Base-by-base conservation (phyloP, 2,797 vertebrate genomes). In the Schizopygopsis pylzovi region DNA sequence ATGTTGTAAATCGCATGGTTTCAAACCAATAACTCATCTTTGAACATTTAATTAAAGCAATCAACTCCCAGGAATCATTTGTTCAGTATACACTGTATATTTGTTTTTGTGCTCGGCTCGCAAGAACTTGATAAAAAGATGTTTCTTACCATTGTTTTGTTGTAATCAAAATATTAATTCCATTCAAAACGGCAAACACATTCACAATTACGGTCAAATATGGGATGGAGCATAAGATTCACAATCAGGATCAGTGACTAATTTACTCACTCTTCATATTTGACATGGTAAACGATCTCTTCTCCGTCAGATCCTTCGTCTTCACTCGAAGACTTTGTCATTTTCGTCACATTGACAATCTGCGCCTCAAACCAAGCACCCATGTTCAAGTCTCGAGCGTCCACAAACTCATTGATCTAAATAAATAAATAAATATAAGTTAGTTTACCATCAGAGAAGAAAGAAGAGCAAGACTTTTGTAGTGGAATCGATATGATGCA, bases 301-400 rank as follows among this genome's bases (percentile, higher is more conserved):
- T 93, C 91, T 4, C 47, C n/a, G n/a, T n/a, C 89, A 4, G 67
- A 75, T 63, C 73, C 89, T n/a, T n/a, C n/a, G n/a, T n/a, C n/a
- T n/a, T n/a, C n/a, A n/a, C n/a, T n/a, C n/a, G n/a, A n/a, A n/a
- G n/a, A n/a, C n/a, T n/a, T n/a, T n/a, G n/a, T n/a, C n/a, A n/a
- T n/a, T n/a, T n/a, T n/a, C n/a, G n/a, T n/a, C n/a, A n/a, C 96
- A 0, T 96, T 97, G 12, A 97, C 91, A 0, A 99, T 93, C 89
- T 97, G 95, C 2, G 97, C 98, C 93, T 99, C 98, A 85, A 99
- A 99, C 98, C 98, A 99, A 0, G 98, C 98, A 0, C 98, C 98
- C 97, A 99, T 98, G 87, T 96, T 97, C 0, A 96, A 94, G 91
- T 99, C 98, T 63, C 97, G 95, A 13, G 97, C 97, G 0, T 99